phyloP scores from a whole-genome alignment of 2,888 invertebrate genomes.

The Epirrita christyi region DNA sequence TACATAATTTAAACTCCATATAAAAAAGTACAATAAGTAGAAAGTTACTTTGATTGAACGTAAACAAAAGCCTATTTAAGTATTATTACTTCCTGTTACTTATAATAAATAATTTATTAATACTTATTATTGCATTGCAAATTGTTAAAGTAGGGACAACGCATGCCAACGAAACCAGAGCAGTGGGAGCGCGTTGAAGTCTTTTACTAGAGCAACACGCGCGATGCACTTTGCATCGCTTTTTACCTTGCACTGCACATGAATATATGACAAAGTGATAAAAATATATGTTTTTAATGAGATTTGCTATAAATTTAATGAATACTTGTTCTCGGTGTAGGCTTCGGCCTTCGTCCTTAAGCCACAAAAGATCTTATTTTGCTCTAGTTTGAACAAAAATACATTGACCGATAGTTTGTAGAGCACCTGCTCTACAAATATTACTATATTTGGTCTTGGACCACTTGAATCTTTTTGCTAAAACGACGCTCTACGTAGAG shows the following conservation, averaged over 20 bases:
- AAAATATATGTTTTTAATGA: too few species aligned
- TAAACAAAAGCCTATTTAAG: too few species aligned
- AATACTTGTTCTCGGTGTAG: not conserved
- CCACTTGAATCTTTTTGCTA: not conserved
- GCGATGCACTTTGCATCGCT: not conserved
- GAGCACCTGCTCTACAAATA: too few species aligned
- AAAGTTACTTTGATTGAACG: too few species aligned
- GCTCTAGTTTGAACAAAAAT: not conserved
- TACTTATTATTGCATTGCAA: too few species aligned
- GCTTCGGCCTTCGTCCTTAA: not conserved
- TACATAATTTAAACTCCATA: too few species aligned
- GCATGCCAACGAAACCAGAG: constrained; percentile 14
- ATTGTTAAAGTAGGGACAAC: not conserved
- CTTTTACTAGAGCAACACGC: constrained; percentile 58
- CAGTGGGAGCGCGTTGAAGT: constrained; percentile 68
- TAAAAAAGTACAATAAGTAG: too few species aligned
- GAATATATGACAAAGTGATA: too few species aligned
- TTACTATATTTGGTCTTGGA: not conserved
- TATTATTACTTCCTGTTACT: too few species aligned
- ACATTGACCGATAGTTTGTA: not conserved
- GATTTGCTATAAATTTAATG: not conserved
- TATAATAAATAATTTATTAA: too few species aligned
- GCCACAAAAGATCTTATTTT: not conserved
- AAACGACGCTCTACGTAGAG: constrained; percentile 13
- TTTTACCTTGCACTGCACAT: not conserved